A percentile compares a stretch with the other conserved stretches of the same genome.
Conservation (phyloP, 2,888 invertebrate genomes). For the Polymixis lichenea region DNA sequence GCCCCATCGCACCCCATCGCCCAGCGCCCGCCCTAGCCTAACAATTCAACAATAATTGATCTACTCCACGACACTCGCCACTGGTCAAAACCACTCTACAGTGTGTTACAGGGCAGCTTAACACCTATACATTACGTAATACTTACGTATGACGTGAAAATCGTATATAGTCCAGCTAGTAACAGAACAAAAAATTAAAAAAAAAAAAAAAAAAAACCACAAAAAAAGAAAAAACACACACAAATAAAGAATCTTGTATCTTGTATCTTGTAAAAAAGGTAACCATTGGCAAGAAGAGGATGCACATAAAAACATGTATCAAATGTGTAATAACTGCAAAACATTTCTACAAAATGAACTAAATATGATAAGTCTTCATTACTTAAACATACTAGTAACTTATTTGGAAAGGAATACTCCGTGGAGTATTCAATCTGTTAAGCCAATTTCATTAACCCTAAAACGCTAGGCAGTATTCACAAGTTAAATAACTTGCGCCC, state of each 20-base stretch:
- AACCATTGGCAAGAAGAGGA: not conserved
- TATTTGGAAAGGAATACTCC: constrained; percentile 18
- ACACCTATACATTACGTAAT: constrained; percentile 2
- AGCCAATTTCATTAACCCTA: constrained; percentile 58
- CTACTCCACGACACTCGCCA: constrained; percentile 59
- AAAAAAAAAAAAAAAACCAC: too few species aligned
- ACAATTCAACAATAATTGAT: constrained; percentile 73
- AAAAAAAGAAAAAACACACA: too few species aligned
- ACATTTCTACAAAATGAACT: constrained; percentile 3
- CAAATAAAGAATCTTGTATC: too few species aligned
- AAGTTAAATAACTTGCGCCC: constrained; percentile 47
- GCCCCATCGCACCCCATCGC: constrained; percentile 63
- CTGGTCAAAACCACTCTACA: constrained; percentile 45
- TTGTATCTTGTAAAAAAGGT: too few species aligned
- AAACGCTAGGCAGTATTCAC: constrained; percentile 49
- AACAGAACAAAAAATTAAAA: not conserved
- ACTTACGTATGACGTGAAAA: not conserved
- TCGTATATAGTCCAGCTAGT: not conserved
- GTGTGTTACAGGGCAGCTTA: not conserved
- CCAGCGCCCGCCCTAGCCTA: constrained; percentile 68
- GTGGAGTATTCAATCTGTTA: constrained; percentile 39
- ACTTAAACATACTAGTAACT: constrained; percentile 24
- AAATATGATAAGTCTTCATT: constrained; percentile 25
- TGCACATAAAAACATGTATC: not conserved
- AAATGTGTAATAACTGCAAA: not conserved